Conservation (phyloP, 2,113 vertebrate genomes). For the Pterocles gutturalis region DNA sequence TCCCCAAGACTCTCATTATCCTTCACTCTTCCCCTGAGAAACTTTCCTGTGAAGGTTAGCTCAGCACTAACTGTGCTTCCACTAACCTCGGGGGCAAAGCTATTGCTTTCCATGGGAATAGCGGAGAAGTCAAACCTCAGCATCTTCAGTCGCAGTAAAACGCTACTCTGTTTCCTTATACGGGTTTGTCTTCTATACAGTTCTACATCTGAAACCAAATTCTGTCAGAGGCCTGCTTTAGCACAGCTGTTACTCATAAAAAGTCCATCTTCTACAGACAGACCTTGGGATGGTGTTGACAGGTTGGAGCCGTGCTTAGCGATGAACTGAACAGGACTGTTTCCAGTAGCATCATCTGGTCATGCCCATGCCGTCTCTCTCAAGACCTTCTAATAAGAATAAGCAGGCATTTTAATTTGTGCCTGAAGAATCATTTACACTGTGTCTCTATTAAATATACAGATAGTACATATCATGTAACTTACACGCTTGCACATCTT, state of each 20-base stretch:
- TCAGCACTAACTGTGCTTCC: not conserved
- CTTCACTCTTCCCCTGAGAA: not conserved
- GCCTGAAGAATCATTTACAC: not conserved
- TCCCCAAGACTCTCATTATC: not conserved
- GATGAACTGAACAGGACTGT: not conserved
- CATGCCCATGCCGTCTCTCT: not conserved
- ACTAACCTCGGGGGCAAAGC: not conserved
- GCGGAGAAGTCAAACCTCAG: not conserved
- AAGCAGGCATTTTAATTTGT: not conserved
- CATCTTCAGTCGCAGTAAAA: not conserved
- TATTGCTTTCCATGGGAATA: not conserved
- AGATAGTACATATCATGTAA: not conserved
- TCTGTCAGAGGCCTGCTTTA: not conserved
- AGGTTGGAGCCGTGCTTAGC: not conserved
- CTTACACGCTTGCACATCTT: not conserved
- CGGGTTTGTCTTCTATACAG: not conserved
- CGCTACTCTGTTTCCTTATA: not conserved
- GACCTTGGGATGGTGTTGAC: not conserved
- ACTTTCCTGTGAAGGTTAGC: not conserved
- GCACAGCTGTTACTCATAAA: not conserved
- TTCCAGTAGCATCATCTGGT: not conserved
- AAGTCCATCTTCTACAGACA: not conserved
- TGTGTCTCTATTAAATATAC: not conserved
- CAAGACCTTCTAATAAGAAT: not conserved
- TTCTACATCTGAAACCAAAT: not conserved